Base-by-base conservation (phyloP, 2,113 vertebrate genomes). In the Axis porcinus region DNA sequence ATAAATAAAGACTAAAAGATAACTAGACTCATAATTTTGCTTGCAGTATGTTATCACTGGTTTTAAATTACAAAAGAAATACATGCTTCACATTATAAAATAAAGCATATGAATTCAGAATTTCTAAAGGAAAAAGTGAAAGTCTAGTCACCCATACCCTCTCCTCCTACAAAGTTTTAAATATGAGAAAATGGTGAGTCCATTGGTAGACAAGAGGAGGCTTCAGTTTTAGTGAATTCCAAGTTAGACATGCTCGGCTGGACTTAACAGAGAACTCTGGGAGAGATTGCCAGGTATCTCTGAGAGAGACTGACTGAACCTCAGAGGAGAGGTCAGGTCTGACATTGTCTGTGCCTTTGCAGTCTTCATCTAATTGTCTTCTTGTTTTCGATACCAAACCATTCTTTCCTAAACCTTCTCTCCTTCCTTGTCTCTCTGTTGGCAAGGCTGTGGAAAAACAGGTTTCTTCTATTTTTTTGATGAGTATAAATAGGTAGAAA, bases 41-140 rank as follows among this genome's bases (percentile, higher is more conserved):
- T 55, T 11, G 11, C n/a, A 89, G 21, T 89, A 55, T 5, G 6
- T 47, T 86, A 52, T 57, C 47, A 45, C 40, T 78, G 27, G n/a
- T 87, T 95, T 95, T 76, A 83, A 95, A 30, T 89, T 45, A 36
- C 52, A 82, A 60, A 55, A 95, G n/a, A 82, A 86, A 81, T 82
- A 64, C 9, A 86, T 4, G 4, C 27, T 82, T 85, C 45, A 84
- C 64, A 10, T 67, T 78, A 89, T 64, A 91, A 76, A 88, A 84
- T 40, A 89, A 92, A 84, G 13, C 57, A 36, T 54, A 43, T 11
- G 14, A 52, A 92, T 96, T 79, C 84, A 70, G 78, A 85, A n/a
- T 89, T 89, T 84, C 43, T 92, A 87, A 83, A 93, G n/a, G 81
- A 86, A 89, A 88, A 96, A 92, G 78, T 85, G 76, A 40, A 67